Conservation (phyloP, 1,140 invertebrate genomes). For the Bactericera cockerelli region DNA sequence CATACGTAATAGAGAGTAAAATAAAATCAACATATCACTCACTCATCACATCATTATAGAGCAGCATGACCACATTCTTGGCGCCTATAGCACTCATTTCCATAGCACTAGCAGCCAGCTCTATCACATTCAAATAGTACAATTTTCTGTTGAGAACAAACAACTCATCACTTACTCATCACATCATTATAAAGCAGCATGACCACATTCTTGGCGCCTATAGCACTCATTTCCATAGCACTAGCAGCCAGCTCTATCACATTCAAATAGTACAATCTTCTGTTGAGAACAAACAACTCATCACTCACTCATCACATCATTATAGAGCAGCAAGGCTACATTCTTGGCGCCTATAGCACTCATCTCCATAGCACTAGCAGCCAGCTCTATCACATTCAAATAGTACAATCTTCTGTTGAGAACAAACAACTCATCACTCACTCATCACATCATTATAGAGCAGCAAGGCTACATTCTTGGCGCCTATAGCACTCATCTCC, state of each 20-base stretch:
- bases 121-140: slow-evolving; percentile 50
- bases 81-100: slow-evolving; percentile 51
- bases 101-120: slow-evolving; percentile 52
- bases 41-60: no score
- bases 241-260: slow-evolving; percentile 50
- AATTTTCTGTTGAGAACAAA: slow-evolving; percentile 36
- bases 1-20: no score
- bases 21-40: no score
- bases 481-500: slow-evolving; percentile 51
- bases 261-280: slow-evolving; percentile 45
- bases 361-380: slow-evolving; percentile 58
- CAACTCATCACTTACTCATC: no score
- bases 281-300: slow-evolving; percentile 41
- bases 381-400: slow-evolving; percentile 50
- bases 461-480: slow-evolving; percentile 43
- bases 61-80: slow-evolving; percentile 42
- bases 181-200: slow-evolving; percentile 27
- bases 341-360: slow-evolving; percentile 46
- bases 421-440: no score
- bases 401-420: slow-evolving; percentile 41
- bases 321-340: slow-evolving; percentile 34
- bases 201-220: slow-evolving; percentile 47
- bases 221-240: slow-evolving; percentile 55
- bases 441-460: slow-evolving; percentile 13
- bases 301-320: no score